Base-by-base conservation (phyloP, 2,888 invertebrate species). In the Celastrina argiolus region DNA sequence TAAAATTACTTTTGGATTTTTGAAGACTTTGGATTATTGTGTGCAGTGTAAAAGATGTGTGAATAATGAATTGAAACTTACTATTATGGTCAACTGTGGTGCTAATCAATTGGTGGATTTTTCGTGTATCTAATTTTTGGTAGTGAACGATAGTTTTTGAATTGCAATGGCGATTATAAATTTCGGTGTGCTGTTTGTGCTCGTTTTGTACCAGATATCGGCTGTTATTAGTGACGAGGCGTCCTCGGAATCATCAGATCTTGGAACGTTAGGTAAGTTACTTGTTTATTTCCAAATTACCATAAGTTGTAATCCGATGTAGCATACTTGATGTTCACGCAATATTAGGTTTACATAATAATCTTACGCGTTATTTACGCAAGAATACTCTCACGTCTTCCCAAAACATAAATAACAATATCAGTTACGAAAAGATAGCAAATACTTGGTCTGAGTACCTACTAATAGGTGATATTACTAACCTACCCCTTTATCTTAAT, bases 121-220 rank as follows among this genome's bases (percentile, higher is more conserved):
- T 73, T 78, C 74, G 79, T 81, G 70, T 75, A 80, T 81, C 80
- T 80, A 51, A 51, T 80, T 78, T n/a, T n/a, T n/a, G n/a, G n/a
- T 81, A 80, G 72, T 82, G 76, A 75, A 71, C 79, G 80, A 77
- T 78, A 77, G 71, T 80, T 83, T 84, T 84, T 82, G 80, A 75
- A 70, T 63, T 75, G 78, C 76, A 70, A 91, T 91, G 90, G 89
- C 89, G 73, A 79, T 83, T 74, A 78, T 87, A 77, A 88, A 90
- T 84, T 82, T 87, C 78, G 81, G 85, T 81, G 75, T 90, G 76
- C 89, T 83, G 75, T 77, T 89, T 70, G 79, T 89, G 72, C 80
- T 91, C 73, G 75, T 90, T 69, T 72, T 88, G 74, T 87, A 86
- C 78, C 87, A 87, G 74, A 76, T 88, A 64, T 81, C 87, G 12